Evolutionary conservation across 2,797 vertebrate genomes (phyloP).

Genomic region (Aphelocoma californica): DNA sequence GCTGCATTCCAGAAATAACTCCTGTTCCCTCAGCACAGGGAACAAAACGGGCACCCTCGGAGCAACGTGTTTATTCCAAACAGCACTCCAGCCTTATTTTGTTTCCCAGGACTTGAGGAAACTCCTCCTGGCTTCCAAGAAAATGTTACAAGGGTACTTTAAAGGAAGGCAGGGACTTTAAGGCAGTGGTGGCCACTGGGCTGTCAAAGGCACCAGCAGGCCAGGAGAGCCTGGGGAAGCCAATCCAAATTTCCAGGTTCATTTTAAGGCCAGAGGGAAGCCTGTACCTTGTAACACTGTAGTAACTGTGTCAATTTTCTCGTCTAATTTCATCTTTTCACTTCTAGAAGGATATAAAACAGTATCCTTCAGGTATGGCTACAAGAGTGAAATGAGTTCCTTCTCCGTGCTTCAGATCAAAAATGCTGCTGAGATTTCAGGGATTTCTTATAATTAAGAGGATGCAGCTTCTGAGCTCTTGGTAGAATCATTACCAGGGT

Average conservation of each 20-base stretch:
- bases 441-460: neutral
- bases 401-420: neutral
- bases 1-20: constrained; percentile 34
- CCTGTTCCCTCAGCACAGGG: neutral
- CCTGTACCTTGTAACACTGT: accelerated
- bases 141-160: neutral
- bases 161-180: neutral
- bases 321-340: neutral
- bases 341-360: neutral
- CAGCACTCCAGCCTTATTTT: neutral
- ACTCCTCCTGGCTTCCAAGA: neutral
- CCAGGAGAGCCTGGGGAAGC: neutral
- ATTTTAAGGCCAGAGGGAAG: neutral
- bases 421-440: neutral
- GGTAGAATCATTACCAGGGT: neutral
- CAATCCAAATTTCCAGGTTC: neutral
- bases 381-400: neutral
- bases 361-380: neutral
- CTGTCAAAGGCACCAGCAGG: neutral
- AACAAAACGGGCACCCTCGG: neutral
- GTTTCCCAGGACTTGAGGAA: neutral
- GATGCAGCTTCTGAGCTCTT: neutral
- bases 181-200: neutral
- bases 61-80: neutral
- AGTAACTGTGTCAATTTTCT: neutral